Evolutionary conservation across 1,140 invertebrate species (phyloP).

Genomic region (Palaemon carinicauda): DNA sequence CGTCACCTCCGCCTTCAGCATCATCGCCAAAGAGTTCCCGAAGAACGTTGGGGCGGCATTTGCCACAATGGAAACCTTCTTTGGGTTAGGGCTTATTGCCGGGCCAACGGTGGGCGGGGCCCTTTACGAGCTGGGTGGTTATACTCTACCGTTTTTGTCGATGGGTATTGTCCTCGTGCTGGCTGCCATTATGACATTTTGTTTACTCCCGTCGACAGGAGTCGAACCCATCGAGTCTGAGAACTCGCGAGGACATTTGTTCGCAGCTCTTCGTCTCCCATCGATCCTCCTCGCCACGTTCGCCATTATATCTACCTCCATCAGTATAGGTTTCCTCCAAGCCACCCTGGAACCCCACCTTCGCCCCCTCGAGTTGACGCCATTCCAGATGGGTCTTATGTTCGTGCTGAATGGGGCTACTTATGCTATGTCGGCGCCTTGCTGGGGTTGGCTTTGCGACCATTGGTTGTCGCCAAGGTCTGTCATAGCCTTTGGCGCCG

Average conservation of each 20-base stretch:
- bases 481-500: conserved; percentile 74
- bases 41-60: conserved; percentile 89
- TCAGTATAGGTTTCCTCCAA: conserved; percentile 83
- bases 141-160: conserved; percentile 84
- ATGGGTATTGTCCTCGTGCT: conserved; percentile 80
- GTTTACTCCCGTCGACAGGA: conserved; percentile 75
- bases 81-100: conserved; percentile 85
- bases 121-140: conserved; percentile 83
- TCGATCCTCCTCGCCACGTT: conserved; percentile 70
- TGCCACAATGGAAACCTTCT: conserved; percentile 88
- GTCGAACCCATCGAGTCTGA: conserved; percentile 62
- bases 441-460: conserved; percentile 84
- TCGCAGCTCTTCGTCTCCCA: conserved; percentile 63
- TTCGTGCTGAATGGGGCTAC: conserved; percentile 88
- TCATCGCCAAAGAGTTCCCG: conserved; percentile 93
- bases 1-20: conserved; percentile 89
- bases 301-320: conserved; percentile 78
- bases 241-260: conserved; percentile 50
- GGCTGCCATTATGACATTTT: conserved; percentile 78
- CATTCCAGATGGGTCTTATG: conserved; percentile 81
- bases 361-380: conserved; percentile 75
- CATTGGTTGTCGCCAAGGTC: conserved; percentile 73
- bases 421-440: conserved; percentile 82
- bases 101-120: conserved; percentile 86
- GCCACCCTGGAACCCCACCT: conserved; percentile 85